Evolutionary conservation across 2,888 invertebrate genomes (phyloP).

Genomic region (Pachydiplax longipennis): DNA sequence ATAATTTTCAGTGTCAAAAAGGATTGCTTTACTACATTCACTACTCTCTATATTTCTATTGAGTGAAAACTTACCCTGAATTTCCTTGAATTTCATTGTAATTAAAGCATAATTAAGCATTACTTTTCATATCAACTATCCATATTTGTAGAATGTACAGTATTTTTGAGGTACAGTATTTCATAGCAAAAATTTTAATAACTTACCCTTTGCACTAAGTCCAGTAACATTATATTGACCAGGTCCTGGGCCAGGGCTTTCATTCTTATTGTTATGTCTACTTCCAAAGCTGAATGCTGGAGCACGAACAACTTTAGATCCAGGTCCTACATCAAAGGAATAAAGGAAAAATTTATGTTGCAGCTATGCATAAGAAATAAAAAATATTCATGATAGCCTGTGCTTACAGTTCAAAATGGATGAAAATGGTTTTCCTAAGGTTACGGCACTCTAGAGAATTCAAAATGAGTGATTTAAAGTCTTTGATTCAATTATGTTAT

Average conservation of each 20-base stretch:
- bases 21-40: no score
- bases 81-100: background rate
- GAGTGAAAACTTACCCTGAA: conserved; percentile 49
- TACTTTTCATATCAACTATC: background rate
- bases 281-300: conserved; percentile 86
- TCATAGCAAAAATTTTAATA: background rate
- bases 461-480: no score
- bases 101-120: background rate
- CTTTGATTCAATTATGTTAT: no score
- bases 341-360: background rate
- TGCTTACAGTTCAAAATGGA: no score
- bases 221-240: conserved; percentile 90
- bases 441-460: no score
- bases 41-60: no score
- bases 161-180: background rate
- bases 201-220: conserved; percentile 79
- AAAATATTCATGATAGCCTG: no score
- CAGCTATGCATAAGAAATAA: no score
- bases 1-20: no score
- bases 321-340: conserved; percentile 67
- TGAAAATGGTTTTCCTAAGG: no score
- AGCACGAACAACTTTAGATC: conserved; percentile 78
- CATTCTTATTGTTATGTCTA: conserved; percentile 61
- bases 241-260: conserved; percentile 82
- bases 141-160: background rate